These are phyloP conservation scores for Panzeria rudis DNA, from an alignment of 2,888 invertebrate genomes.

Conservation along the genomic window DNA sequence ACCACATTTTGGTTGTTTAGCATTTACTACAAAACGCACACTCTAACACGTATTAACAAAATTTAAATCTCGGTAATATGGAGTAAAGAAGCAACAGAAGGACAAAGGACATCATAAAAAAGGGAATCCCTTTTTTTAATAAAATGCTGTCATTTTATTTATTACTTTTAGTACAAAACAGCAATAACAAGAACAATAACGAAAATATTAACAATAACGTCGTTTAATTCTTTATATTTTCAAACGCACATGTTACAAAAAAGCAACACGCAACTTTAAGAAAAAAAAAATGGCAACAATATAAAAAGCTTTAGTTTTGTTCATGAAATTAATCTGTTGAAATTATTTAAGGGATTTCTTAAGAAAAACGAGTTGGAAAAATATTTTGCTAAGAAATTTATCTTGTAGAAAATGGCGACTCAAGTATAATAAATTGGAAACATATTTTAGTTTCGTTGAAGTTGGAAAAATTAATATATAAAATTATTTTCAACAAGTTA, in stretches of 20 bases:
- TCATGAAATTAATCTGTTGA: slow-evolving; percentile 45
- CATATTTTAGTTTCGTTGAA: too few species aligned
- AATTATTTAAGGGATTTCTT: slow-evolving; percentile 3
- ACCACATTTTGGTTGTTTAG: slow-evolving; percentile 53
- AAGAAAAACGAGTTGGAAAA: not conserved
- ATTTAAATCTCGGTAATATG: slow-evolving; percentile 16
- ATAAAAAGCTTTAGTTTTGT: slow-evolving; percentile 54
- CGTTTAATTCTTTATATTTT: slow-evolving; percentile 47
- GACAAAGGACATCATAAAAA: slow-evolving; percentile 59
- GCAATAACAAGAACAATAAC: slow-evolving; percentile 15
- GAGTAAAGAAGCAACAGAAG: slow-evolving; percentile 21
- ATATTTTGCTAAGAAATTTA: not conserved
- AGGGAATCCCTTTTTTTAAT: slow-evolving; percentile 52
- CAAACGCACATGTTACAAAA: slow-evolving; percentile 53
- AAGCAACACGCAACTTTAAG: slow-evolving; percentile 61
- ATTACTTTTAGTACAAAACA: slow-evolving; percentile 53
- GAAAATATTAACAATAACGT: slow-evolving; percentile 25
- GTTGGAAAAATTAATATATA: too few species aligned
- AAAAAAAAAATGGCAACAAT: slow-evolving; percentile 12
- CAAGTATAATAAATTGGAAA: too few species aligned
- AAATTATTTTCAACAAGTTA: too few species aligned
- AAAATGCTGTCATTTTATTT: slow-evolving; percentile 68
- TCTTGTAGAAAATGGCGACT: not conserved
- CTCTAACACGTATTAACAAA: not conserved
- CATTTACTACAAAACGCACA: slow-evolving; percentile 24